phyloP scores from a whole-genome alignment of 2,888 invertebrate species.

The Selenia dentaria region DNA sequence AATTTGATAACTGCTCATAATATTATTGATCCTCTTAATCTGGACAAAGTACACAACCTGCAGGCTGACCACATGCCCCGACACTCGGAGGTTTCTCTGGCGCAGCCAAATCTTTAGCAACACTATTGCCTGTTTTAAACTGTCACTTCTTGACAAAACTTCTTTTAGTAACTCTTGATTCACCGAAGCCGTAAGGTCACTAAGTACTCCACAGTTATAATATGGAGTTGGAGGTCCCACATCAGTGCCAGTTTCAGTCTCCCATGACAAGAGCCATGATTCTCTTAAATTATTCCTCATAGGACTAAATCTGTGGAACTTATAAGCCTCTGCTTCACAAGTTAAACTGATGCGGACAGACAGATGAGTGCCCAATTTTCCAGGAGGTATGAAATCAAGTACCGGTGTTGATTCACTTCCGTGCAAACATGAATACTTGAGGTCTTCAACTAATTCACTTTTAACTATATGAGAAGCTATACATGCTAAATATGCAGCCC shows the following conservation, averaged over 20 bases:
- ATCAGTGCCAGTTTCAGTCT: slow-evolving; percentile 49
- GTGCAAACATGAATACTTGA: slow-evolving; percentile 80
- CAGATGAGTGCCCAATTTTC: slow-evolving; percentile 81
- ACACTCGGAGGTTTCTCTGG: slow-evolving; percentile 90
- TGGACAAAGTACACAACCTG: slow-evolving; percentile 89
- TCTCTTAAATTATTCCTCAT: slow-evolving; percentile 90
- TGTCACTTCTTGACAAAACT: slow-evolving; percentile 84
- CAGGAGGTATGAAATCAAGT: slow-evolving; percentile 75
- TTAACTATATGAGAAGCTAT: slow-evolving; percentile 86
- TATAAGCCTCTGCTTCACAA: slow-evolving; percentile 87
- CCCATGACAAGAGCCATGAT: slow-evolving; percentile 74
- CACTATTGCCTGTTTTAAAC: slow-evolving; percentile 91
- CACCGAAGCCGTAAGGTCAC: slow-evolving; percentile 86
- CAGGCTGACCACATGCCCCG: slow-evolving; percentile 88
- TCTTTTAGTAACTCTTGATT: slow-evolving; percentile 78
- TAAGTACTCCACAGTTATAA: slow-evolving; percentile 90
- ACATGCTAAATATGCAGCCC: slow-evolving; percentile 90
- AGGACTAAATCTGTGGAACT: slow-evolving; percentile 88
- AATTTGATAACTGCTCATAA: slow-evolving; percentile 97
- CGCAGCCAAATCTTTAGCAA: slow-evolving; percentile 94
- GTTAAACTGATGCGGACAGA: slow-evolving; percentile 84
- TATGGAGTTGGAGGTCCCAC: slow-evolving; percentile 87
- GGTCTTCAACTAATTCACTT: slow-evolving; percentile 69
- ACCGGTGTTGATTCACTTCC: slow-evolving; percentile 79
- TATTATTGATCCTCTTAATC: slow-evolving; percentile 89